Evolutionary conservation across 2,888 invertebrate genomes (phyloP).

Genomic region (Chrysolina americana): DNA sequence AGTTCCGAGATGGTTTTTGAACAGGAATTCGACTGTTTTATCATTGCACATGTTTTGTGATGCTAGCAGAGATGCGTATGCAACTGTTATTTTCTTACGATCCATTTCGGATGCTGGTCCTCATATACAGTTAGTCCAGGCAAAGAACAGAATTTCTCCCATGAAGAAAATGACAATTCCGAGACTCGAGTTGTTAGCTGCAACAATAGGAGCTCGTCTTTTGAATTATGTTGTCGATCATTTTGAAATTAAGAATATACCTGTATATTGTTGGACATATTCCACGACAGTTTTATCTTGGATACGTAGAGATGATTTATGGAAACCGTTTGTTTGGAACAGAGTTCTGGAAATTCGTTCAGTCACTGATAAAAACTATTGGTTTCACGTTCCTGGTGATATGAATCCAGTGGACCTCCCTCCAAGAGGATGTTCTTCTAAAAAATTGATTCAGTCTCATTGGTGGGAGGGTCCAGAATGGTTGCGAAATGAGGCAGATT

Average conservation of each 20-base stretch:
- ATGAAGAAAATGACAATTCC: neutral
- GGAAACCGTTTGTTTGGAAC: slow-evolving; percentile 25
- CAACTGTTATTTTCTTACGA: slow-evolving; percentile 10
- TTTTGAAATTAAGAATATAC: neutral
- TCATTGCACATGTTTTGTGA: neutral
- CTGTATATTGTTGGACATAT: slow-evolving; percentile 25
- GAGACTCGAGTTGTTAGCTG: neutral
- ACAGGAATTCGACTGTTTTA: too few species aligned
- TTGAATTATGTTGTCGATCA: slow-evolving; percentile 12
- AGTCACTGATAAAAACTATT: neutral
- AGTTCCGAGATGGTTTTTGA: neutral
- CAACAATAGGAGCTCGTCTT: slow-evolving; percentile 13
- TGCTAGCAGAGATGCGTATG: neutral
- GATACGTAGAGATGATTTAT: slow-evolving; percentile 18
- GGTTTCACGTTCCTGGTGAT: slow-evolving; percentile 11
- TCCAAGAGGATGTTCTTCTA: slow-evolving; percentile 1
- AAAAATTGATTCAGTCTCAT: neutral
- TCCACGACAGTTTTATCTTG: slow-evolving; percentile 19
- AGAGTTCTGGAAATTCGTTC: slow-evolving; percentile 13
- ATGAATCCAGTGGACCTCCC: slow-evolving; percentile 10
- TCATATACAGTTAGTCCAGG: neutral
- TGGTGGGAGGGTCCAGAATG: slow-evolving; percentile 5
- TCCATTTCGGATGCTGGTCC: neutral
- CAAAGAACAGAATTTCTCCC: slow-evolving; percentile 9
- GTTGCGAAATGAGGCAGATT: slow-evolving; percentile 2